phyloP scores from a whole-genome alignment of 1,140 invertebrate species.

The Melipona quadrifasciata region DNA sequence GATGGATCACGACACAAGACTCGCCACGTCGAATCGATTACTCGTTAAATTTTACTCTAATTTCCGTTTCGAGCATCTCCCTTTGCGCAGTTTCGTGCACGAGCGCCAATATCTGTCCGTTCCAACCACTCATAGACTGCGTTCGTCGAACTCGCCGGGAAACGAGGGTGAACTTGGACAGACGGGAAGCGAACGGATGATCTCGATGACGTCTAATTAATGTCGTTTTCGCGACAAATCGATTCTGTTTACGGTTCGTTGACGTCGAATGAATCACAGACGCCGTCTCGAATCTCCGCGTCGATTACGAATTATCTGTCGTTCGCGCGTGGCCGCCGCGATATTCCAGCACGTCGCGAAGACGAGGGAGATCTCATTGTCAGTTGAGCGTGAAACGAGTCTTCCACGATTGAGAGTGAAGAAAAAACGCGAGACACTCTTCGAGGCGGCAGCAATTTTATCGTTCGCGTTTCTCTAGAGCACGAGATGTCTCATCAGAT shows the following conservation, averaged over 20 bases:
- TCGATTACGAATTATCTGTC: conserved; percentile 8
- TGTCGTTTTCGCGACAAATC: background rate
- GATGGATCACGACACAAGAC: too few species aligned
- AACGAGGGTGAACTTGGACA: background rate
- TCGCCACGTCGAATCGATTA: too few species aligned
- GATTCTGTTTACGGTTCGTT: conserved; percentile 6
- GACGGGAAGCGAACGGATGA: background rate
- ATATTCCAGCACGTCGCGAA: background rate
- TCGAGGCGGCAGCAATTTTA: background rate
- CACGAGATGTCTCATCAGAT: too few species aligned
- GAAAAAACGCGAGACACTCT: background rate
- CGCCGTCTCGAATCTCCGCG: background rate
- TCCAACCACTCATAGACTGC: background rate
- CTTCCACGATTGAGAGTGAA: background rate
- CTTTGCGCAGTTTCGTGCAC: background rate
- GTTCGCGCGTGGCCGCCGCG: background rate
- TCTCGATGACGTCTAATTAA: conserved; percentile 8
- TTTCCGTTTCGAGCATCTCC: background rate
- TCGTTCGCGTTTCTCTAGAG: background rate
- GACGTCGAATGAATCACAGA: conserved; percentile 11
- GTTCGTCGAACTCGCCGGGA: background rate
- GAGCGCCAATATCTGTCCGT: background rate
- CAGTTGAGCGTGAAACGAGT: conserved; percentile 40
- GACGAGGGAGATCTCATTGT: background rate
- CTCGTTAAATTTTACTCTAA: too few species aligned